Conservation (phyloP, 2,888 invertebrate genomes). For the Lydus trimaculatus region DNA sequence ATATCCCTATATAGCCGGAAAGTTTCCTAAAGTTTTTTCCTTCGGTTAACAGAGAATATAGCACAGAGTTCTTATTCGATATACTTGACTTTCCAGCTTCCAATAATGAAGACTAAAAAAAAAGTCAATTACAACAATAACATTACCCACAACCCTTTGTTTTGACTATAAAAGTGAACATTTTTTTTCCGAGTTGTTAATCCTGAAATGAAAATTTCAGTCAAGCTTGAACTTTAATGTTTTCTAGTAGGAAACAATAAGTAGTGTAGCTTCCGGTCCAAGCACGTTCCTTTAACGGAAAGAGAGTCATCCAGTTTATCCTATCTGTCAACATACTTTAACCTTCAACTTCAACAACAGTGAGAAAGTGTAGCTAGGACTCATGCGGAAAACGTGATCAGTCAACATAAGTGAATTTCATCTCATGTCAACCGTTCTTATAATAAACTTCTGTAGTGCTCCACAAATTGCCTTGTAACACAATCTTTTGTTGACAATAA, state of each 20-base stretch:
- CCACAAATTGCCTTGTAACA: conserved; percentile 44
- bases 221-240: conserved; percentile 11
- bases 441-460: conserved; percentile 42
- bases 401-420: conserved; percentile 54
- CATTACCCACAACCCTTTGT: too few species aligned
- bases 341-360: conserved; percentile 43
- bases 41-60: neutral
- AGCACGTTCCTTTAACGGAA: conserved; percentile 52
- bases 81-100: neutral
- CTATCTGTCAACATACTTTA: conserved; percentile 53
- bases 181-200: too few species aligned
- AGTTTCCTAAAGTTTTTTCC: conserved; percentile 38
- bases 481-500: conserved; percentile 44
- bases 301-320: conserved; percentile 51
- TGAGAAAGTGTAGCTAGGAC: conserved; percentile 23
- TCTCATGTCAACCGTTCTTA: conserved; percentile 47
- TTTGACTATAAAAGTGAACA: too few species aligned
- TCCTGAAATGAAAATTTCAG: neutral
- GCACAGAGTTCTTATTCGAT: neutral
- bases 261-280: conserved; percentile 46
- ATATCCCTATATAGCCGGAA: conserved; percentile 32
- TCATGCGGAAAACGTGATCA: conserved; percentile 53
- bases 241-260: conserved; percentile 37
- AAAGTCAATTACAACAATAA: too few species aligned
- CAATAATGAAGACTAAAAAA: neutral